Evolutionary conservation across 2,113 vertebrate species (phyloP).

Genomic region (Neodontobutis hainanensis): DNA sequence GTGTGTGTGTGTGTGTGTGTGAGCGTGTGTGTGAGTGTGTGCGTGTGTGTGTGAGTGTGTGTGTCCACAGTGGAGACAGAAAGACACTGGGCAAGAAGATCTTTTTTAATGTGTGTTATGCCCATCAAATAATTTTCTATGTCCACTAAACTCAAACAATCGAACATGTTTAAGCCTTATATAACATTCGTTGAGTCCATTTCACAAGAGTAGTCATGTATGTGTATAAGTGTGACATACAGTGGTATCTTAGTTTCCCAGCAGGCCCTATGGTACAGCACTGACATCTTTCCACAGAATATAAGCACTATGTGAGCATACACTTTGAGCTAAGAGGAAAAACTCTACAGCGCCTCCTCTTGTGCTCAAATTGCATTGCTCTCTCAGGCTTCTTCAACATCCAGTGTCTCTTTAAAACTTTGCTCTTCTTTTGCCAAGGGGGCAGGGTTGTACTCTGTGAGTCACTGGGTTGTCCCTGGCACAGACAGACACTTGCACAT

Average conservation of each 20-base stretch:
- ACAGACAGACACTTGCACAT: conserved; percentile 65
- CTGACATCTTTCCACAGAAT: conserved; percentile 75
- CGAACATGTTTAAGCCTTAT: too few species aligned
- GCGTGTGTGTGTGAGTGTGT: conserved; percentile 41
- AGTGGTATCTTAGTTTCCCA: conserved; percentile 60
- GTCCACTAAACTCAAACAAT: too few species aligned
- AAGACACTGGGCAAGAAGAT: conserved; percentile 1
- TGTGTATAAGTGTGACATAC: conserved; percentile 30
- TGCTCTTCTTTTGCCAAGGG: conserved; percentile 69
- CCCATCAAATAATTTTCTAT: too few species aligned
- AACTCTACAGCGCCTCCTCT: conserved; percentile 69
- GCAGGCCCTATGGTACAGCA: conserved; percentile 57
- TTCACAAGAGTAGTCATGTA: not conserved
- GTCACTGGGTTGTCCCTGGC: conserved; percentile 84
- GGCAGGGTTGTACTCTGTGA: conserved; percentile 77
- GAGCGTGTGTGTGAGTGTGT: conserved; percentile 42
- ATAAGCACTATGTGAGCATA: conserved; percentile 67
- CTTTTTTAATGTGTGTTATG: not conserved
- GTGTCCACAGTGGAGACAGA: conserved; percentile 10
- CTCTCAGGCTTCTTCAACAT: conserved; percentile 11
- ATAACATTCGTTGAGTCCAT: too few species aligned
- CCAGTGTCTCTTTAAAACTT: conserved; percentile 77
- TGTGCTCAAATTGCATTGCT: conserved; percentile 35
- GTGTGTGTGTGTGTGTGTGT: conserved; percentile 43
- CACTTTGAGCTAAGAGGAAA: conserved; percentile 44